Conservation (phyloP, 2,888 invertebrate genomes). For the Diarsia rubi region DNA sequence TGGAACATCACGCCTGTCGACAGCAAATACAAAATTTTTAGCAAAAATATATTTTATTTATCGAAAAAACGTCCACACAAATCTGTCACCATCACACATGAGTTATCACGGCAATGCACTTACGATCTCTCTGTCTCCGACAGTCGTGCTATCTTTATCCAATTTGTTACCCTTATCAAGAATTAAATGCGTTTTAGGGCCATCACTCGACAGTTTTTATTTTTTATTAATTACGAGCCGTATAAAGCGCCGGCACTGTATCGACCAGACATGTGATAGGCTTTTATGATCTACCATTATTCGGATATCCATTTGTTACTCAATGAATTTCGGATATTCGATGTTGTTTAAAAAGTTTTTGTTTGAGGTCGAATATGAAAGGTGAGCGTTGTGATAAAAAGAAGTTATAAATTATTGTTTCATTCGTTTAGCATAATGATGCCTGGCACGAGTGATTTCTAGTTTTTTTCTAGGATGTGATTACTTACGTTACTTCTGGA, state of each 20-base stretch:
- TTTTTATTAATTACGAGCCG: constrained; percentile 88
- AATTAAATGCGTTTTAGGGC: constrained; percentile 90
- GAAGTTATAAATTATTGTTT: constrained; percentile 7
- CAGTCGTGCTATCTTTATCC: constrained; percentile 89
- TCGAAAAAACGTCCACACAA: constrained; percentile 71
- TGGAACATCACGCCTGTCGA: constrained; percentile 29
- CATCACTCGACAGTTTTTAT: constrained; percentile 82
- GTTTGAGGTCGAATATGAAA: constrained; percentile 45
- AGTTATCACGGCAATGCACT: constrained; percentile 90
- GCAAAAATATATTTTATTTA: constrained; percentile 53
- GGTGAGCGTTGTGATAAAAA: constrained; percentile 31
- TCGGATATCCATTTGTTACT: constrained; percentile 84
- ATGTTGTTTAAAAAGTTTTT: constrained; percentile 63
- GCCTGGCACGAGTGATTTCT: not conserved
- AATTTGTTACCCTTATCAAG: constrained; percentile 91
- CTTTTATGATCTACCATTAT: constrained; percentile 86
- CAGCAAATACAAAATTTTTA: constrained; percentile 8
- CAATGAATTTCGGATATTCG: constrained; percentile 75
- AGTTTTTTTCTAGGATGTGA: not conserved
- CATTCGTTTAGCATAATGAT: not conserved
- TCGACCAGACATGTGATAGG: constrained; percentile 84
- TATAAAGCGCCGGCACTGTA: constrained; percentile 78
- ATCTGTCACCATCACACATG: constrained; percentile 75
- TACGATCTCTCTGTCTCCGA: constrained; percentile 89
- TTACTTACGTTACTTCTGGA: not conserved